Conservation (phyloP, 2,797 vertebrate species). For the Salmo trutta region DNA sequence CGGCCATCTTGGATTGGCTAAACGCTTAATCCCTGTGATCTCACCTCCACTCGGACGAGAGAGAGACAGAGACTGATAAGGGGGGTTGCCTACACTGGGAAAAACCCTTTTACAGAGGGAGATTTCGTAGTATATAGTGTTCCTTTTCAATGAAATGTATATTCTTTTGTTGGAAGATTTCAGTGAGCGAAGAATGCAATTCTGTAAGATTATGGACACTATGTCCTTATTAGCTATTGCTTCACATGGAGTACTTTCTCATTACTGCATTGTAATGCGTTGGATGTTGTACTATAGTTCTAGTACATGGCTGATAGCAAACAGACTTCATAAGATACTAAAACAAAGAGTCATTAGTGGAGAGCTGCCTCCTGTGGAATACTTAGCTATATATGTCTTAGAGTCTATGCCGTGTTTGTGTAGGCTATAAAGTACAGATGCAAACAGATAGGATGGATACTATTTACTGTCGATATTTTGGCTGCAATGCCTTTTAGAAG, state of each 20-base stretch:
- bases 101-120: neutral
- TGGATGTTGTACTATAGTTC: no score
- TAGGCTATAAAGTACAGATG: neutral
- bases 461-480: neutral
- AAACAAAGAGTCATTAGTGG: neutral
- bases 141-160: no score
- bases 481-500: neutral
- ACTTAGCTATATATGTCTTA: neutral
- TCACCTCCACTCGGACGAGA: neutral
- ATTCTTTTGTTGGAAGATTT: no score
- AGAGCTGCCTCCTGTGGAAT: neutral
- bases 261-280: no score
- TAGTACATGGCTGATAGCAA: neutral
- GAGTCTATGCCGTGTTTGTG: neutral
- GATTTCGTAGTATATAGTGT: neutral
- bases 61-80: neutral
- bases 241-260: no score
- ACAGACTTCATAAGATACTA: neutral
- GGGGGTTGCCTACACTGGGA: neutral
- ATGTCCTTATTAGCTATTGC: no score
- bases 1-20: slow-evolving; percentile 1
- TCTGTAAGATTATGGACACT: no score
- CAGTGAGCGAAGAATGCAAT: no score
- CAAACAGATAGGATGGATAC: neutral
- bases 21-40: neutral